phyloP scores from a whole-genome alignment of 2,888 invertebrate species.

The Lithosia quadra region DNA sequence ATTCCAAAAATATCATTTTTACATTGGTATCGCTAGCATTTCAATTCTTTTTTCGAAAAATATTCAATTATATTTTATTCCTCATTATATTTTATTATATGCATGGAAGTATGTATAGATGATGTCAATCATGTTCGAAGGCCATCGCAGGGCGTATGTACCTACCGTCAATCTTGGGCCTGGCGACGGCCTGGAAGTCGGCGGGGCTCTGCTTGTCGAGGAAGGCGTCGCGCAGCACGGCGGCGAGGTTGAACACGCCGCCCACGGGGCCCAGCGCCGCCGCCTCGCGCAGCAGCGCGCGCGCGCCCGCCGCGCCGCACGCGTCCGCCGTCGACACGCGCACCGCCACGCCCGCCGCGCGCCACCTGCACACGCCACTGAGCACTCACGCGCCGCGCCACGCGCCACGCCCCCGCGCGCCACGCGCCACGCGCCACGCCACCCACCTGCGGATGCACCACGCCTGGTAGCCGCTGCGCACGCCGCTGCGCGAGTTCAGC shows the following conservation, averaged over 20 bases:
- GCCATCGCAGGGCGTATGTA: conserved; percentile 62
- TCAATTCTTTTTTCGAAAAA: no score
- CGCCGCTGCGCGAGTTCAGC: conserved; percentile 95
- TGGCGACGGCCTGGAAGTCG: conserved; percentile 93
- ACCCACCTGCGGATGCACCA: conserved; percentile 87
- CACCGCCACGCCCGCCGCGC: conserved; percentile 88
- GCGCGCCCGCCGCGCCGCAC: conserved; percentile 71
- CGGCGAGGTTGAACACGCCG: conserved; percentile 98
- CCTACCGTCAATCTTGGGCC: conserved; percentile 94
- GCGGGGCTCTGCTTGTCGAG: conserved; percentile 94
- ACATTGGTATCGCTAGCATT: no score
- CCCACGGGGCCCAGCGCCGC: conserved; percentile 91
- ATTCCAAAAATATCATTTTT: no score
- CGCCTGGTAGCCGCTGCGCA: conserved; percentile 97
- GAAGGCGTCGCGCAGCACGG: conserved; percentile 95
- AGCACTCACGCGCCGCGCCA: conserved; percentile 63
- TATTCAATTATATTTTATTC: no score
- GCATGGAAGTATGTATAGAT: no score
- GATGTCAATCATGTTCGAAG: no score
- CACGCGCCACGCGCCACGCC: conserved; percentile 86
- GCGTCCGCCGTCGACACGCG: conserved; percentile 84
- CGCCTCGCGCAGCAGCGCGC: conserved; percentile 88
- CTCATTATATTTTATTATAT: no score
- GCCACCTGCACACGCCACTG: conserved; percentile 62
- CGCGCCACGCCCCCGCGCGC: conserved; percentile 48